Evolutionary conservation across 1,140 invertebrate species (phyloP), one percentile per base, ranked within the genome.

Genomic region (Meloidogyne hapla): DNA sequence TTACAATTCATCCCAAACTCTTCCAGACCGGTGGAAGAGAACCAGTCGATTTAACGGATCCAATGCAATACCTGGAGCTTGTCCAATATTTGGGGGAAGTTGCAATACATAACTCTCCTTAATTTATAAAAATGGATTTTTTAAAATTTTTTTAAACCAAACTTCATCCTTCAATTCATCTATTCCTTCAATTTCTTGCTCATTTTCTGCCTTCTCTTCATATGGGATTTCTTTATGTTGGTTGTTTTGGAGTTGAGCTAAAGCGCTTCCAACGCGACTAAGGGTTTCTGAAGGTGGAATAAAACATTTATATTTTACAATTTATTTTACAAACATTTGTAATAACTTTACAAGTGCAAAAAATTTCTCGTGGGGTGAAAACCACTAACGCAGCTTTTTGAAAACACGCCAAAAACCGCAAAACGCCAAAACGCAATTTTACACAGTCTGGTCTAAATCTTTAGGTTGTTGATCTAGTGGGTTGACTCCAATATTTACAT

Each of bases 11-110:
- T 87, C 82, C 89, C 89, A 89, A 13, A 87, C 80, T 38, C 88
- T 83, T 13, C 78, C 77, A 12, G 87, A 89, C 62, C 89, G 81
- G 75, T 89, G 89, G 78, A 89, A 89, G 23, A 89, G 79, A 74
- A 88, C 87, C 9, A 89, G 79, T 72, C 87, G 83, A 10, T 88
- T 88, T 9, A 86, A 65, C 10, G 88, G 89, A 87, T 94, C 92
- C 21, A 94, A 88, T 23, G 92, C 91, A 0, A 96, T 26, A 74
- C 79, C 79, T 6, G 64, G 40, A 18, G 74, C 67, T 66, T 83
- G 81, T 0, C 79, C 79, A 45, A 81, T 80, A 33, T 38, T 45
- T 26, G 63, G n/a, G 10, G 79, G 68, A 18, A 81, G 61, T 40
- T 78, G 26, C 40, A 79, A 79, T 3, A 76, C 12, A n/a, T n/a